A percentile compares a stretch with the other conserved stretches of the same genome.
Evolutionary conservation across 2,797 vertebrate genomes (phyloP).

Genomic region (Paramormyrops hopkinsi): DNA sequence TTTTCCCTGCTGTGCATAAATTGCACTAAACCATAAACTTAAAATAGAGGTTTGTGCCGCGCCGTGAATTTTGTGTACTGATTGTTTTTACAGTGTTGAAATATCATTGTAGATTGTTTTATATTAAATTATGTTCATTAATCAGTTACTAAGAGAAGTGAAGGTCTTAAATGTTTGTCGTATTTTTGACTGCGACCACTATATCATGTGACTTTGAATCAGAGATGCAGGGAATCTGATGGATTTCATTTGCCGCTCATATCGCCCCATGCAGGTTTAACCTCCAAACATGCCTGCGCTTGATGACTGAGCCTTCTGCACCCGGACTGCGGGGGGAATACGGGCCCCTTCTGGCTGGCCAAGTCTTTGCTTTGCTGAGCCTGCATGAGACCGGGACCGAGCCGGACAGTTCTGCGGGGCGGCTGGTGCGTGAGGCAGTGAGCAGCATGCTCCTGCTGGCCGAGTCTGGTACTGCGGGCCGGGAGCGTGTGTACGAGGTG

Average conservation of each 20-base stretch:
- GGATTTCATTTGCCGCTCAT: not conserved
- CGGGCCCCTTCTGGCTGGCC: constrained; percentile 20
- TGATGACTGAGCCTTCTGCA: constrained; percentile 7
- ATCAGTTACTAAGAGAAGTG: not conserved
- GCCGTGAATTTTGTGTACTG: not conserved
- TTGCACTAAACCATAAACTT: not conserved
- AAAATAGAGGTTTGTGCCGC: not conserved
- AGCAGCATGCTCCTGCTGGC: constrained; percentile 25
- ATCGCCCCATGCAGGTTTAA: constrained; percentile 24
- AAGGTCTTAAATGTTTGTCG: not conserved
- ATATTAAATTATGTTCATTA: not conserved
- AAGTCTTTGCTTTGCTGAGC: constrained; percentile 26
- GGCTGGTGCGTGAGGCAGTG: constrained; percentile 24
- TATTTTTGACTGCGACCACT: not conserved
- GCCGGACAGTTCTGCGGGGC: constrained; percentile 24
- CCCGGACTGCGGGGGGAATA: constrained; percentile 9
- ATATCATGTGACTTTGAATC: not conserved
- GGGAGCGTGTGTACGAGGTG: constrained; percentile 28
- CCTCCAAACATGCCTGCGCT: constrained; percentile 24
- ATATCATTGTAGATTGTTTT: not conserved
- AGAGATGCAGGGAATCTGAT: not conserved
- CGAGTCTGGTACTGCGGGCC: not conserved
- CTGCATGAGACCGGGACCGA: constrained; percentile 19
- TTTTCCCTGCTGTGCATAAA: not conserved
- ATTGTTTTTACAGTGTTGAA: not conserved